Base-by-base conservation (phyloP, 2,888 invertebrate genomes). In the Leucoptera coffeella region DNA sequence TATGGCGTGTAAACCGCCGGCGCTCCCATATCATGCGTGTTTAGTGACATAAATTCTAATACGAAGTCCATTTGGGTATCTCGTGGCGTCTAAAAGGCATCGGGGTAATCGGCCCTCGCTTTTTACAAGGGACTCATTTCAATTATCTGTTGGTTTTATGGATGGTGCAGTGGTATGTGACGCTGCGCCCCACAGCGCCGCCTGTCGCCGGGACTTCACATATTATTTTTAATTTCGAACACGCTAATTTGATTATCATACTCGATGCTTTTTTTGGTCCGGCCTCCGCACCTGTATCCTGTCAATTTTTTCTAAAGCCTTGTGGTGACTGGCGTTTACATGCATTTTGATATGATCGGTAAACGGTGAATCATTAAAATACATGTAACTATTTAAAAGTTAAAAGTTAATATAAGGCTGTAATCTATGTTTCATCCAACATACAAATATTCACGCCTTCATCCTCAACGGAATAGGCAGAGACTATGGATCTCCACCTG, bases 41-140 rank as follows among this genome's bases (percentile, higher is more conserved):
- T 53, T 61, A 67, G 65, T 64, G 67, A 67, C 67, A 69, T 67
- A 67, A 69, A 67, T 69, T 65, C 67, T 67, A 67, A 69, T 69
- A 65, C 69, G 64, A 60, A 60, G 55, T 67, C 69, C 69, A 69
- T 67, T 67, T 67, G 65, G 67, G 62, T 69, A 67, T 69, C 67
- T 67, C 65, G 57, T 58, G 58, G 58, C 60, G 62, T 64, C 64
- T 65, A 67, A 69, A 65, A 67, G 67, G 62, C 61, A 67, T 50
- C 46, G 55, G 61, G 59, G 59, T 67, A 69, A 67, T 65, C 62
- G 65, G 62, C 67, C 62, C 62, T 62, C 62, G 61, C 59, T 60
- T 65, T 67, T 67, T 67, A 65, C 64, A 67, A 60, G 64, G 65
- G 65, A 65, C 69, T 67, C 61, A 65, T 69, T 67, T 69, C 67